phyloP scores from a whole-genome alignment of 1,140 invertebrate genomes.

The Sipha flava region DNA sequence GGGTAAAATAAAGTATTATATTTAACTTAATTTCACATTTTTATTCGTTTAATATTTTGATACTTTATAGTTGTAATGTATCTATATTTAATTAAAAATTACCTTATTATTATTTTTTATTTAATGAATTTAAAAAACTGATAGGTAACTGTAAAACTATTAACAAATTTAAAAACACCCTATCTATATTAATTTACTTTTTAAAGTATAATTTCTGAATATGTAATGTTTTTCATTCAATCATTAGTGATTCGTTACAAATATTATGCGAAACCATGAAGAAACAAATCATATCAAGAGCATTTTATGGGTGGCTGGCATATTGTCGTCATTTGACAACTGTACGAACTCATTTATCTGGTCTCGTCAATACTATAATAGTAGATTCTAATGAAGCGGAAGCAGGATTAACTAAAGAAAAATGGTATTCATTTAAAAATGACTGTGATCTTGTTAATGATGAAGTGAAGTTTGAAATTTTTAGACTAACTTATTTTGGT shows the following conservation, averaged over 20 bases:
- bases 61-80: background rate
- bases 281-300: constrained; percentile 85
- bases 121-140: too few relatives aligned
- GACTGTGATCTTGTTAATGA: constrained; percentile 46
- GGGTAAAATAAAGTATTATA: background rate
- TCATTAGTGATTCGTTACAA: constrained; percentile 49
- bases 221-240: background rate
- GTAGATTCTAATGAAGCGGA: constrained; percentile 45
- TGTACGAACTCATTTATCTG: constrained; percentile 81
- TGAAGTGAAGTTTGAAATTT: constrained; percentile 61
- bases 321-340: constrained; percentile 87
- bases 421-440: constrained; percentile 55
- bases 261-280: constrained; percentile 89
- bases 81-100: background rate
- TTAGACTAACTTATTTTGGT: constrained; percentile 75
- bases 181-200: too few relatives aligned
- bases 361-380: constrained; percentile 67
- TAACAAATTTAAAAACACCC: too few relatives aligned
- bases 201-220: constrained; percentile 12
- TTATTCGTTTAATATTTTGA: too few relatives aligned
- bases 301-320: constrained; percentile 93
- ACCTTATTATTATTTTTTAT: too few relatives aligned
- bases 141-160: too few relatives aligned
- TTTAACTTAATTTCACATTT: background rate
- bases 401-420: constrained; percentile 57